Base-by-base conservation (phyloP, 1,140 invertebrate genomes). In the Cotesia chilonis region DNA sequence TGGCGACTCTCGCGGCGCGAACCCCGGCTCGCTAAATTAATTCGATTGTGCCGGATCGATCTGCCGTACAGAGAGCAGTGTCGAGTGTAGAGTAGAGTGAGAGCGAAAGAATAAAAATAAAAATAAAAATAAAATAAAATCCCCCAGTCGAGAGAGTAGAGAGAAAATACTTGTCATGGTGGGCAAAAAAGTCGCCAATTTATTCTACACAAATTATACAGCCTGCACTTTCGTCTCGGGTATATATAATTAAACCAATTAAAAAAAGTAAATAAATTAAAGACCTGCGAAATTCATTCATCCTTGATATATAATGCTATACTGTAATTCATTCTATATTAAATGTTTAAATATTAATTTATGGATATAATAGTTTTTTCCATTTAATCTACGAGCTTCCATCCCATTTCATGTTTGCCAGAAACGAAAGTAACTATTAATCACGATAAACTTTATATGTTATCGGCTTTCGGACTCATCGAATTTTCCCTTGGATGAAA, bases 11-110 rank as follows among this genome's bases (percentile, higher is more conserved):
- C 38, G 41, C 64, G 36, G 20, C 17, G 10, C 60, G 41, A 47
- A 47, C 28, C 36, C 37, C 37, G 28, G 37, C 35, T 63, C 66
- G 51, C 52, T 54, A 36, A 68, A 68, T 68, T 54, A 54, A 68
- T 68, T 68, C 66, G 35, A 68, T 68, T 68, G 36, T 20, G 7
- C 52, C 51, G 17, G 38, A 66, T 68, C 51, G 66, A 68, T 68
- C 66, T 28, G 41, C 28, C 3, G 28, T 28, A 28, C 28, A 28
- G 28, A 28, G 28, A 28, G 28, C 28, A 28, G 1, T 2, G 28
- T 28, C 2, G 28, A 28, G 28, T 28, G 28, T 3, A 28, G 28
- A 28, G 28, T 28, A 3, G 28, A 28, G 28, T 28, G 28, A 28
- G 28, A 28, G 41, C 41, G 41, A 54, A 12, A 7, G 9, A 35